phyloP scores from a whole-genome alignment of 2,797 vertebrate species.

The Ptychadena robeensis region DNA sequence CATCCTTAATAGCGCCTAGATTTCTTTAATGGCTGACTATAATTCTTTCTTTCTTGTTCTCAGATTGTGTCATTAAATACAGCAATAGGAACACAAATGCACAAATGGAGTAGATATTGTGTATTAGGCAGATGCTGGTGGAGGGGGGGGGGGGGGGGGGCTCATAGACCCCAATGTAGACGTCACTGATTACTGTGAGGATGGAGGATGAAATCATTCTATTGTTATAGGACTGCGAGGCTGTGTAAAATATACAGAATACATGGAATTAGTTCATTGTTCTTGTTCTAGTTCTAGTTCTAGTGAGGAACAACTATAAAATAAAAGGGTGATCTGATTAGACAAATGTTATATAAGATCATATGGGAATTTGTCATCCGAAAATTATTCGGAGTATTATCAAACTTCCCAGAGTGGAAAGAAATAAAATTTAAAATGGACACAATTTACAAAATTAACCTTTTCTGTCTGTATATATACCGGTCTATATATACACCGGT shows the following conservation, averaged over 20 bases:
- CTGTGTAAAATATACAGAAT: neutral
- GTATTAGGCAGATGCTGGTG: slow-evolving; percentile 21
- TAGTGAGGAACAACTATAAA: neutral
- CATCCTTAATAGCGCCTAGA: slow-evolving; percentile 65
- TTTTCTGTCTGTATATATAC: no score
- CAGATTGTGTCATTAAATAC: slow-evolving; percentile 10
- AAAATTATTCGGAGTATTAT: no score
- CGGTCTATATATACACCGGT: no score
- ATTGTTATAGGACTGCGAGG: neutral
- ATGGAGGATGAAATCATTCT: neutral
- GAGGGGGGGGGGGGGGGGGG: no score
- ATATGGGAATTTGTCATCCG: no score
- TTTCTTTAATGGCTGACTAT: slow-evolving; percentile 56
- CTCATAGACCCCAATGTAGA: neutral
- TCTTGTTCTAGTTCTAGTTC: no score
- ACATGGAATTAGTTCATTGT: no score
- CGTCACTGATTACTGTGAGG: neutral
- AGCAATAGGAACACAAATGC: slow-evolving; percentile 23
- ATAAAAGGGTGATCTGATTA: neutral
- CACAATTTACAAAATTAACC: no score
- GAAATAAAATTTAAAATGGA: no score
- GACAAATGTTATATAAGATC: neutral
- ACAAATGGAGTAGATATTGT: neutral
- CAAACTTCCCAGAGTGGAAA: no score
- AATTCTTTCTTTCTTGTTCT: slow-evolving; percentile 23